Percentiles rank a stretch among this genome's conserved stretches.
Evolutionary conservation across 2,888 invertebrate species (phyloP).

Genomic region (Scaptomyza reducta): DNA sequence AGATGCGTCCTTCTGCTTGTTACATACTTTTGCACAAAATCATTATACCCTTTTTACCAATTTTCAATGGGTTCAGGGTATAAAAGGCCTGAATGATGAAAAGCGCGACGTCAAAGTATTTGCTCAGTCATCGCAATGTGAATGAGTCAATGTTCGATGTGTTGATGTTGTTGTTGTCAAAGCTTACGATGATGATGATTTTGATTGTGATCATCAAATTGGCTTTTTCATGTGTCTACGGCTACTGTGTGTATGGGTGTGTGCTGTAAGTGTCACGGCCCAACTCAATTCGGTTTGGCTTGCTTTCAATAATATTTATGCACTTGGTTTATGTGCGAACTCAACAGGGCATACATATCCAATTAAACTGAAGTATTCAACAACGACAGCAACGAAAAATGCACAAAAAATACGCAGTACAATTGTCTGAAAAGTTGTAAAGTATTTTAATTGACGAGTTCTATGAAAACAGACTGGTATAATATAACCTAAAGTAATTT

Average conservation of each 20-base stretch:
- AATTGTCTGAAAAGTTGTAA: constrained; percentile 2
- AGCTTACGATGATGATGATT: constrained; percentile 12
- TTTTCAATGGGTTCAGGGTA: no score
- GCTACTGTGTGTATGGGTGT: constrained; percentile 14
- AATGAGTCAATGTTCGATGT: constrained; percentile 58
- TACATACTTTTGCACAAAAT: no score
- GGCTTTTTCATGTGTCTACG: constrained; percentile 47
- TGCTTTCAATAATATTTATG: constrained; percentile 76
- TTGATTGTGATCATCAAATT: constrained; percentile 38
- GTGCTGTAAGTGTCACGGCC: constrained; percentile 51
- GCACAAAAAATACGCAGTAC: constrained; percentile 34
- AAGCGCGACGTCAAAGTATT: constrained; percentile 43
- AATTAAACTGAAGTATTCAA: constrained; percentile 77
- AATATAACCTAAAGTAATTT: no score
- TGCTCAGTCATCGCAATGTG: constrained; percentile 59
- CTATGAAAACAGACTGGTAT: no score
- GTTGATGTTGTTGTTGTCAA: constrained; percentile 33
- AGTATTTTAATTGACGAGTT: no score
- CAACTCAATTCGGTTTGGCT: constrained; percentile 48
- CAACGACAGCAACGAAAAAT: constrained; percentile 47
- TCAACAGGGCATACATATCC: constrained; percentile 75
- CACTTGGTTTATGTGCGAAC: constrained; percentile 58
- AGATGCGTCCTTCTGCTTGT: no score
- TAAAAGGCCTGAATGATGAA: not conserved
- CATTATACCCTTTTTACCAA: no score